Evolutionary conservation across 2,113 vertebrate species (phyloP), one percentile per base, ranked within the genome.

Genomic region (Notiomystis cincta): DNA sequence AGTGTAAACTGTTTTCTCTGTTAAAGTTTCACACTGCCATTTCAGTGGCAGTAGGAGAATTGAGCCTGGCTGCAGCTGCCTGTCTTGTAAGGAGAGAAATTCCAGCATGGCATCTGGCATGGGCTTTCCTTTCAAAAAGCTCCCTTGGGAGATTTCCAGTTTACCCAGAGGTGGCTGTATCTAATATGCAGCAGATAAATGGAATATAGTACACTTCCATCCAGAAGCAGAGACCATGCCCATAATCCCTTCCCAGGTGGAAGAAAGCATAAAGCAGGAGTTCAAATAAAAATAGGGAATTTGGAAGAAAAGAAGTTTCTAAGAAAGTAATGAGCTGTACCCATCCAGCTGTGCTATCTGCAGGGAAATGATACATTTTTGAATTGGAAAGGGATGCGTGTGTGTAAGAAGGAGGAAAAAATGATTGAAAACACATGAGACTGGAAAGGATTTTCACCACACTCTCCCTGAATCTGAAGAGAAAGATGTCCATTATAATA

Each of bases 311-410:
- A 95, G 10, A 90, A 77, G n/a, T 75, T 90, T 82, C 58, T 50
- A 57, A 90, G 81, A 85, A 91, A 56, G 72, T 79, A 76, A 82
- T 76, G 78, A 91, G 40, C 42, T 84, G 16, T 85, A 83, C 64
- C 51, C 67, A 83, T 80, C 82, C 79, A 90, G 80, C 88, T 90
- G 82, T 37, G 75, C 84, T 94, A 44, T 88, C 93, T 94, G 79
- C 67, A 71, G 67, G 50, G 65, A 70, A 82, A 90, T 53, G 0
- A 82, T 66, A 12, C 19, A 28, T 56, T 95, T 94, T 84, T 62
- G 30, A 91, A 80, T 56, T 81, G 67, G 80, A 79, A 87, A 56
- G 65, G 62, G n/a, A n/a, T 56, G 51, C 0, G 0, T 42, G 22
- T 72, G n/a, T 44, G 7, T 75, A 54, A 91, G 45, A 15, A 93